Base-by-base conservation (phyloP, 2,888 invertebrate genomes). In the Laspeyria flexula region DNA sequence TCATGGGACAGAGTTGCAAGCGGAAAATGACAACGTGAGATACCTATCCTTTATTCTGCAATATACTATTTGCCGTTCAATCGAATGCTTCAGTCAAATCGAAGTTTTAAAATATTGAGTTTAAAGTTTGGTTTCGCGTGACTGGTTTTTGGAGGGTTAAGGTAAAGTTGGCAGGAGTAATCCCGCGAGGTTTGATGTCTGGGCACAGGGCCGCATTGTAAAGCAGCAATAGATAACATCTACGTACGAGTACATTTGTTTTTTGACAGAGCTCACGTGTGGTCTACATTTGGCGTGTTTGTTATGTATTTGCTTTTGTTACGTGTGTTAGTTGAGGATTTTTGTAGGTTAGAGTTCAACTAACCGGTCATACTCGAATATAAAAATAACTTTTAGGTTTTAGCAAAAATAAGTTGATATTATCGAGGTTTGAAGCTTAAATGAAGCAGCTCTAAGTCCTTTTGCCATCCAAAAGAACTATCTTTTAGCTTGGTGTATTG, bases 241-340 rank as follows among this genome's bases (percentile, higher is more conserved):
- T 69, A 46, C 42, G 73, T 71, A 67, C 60, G 31, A 31, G 25
- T 35, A 34, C 41, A 42, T 70, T 45, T 70, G 75, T 72, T 67
- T 68, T 75, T 75, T 77, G 79, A 73, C 77, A 77, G 67, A 55
- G 65, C 72, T 80, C 83, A 79, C 77, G 86, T 87, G 88, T 87
- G 87, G 88, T 85, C 86, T 79, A 70, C 65, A 71, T 72, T 76
- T 71, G 68, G 74, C 65, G 60, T 73, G 67, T 63, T 65, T 55
- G 44, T 29, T 51, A 56, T 45, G 42, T 52, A 49, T 55, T 53
- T 60, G 39, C 15, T 43, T 57, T 44, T 51, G 48, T 39, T 40
- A 43, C 23, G n/a, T 25, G 29, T 45, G 30, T 21, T 18, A 10
- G 4, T 15, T 6, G 27, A 25, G 7, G 9, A 13, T 34, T 16